Percentiles rank a stretch among this genome's conserved stretches.
Evolutionary conservation across 2,797 vertebrate genomes (phyloP).

Genomic region (Tragopan temminckii): DNA sequence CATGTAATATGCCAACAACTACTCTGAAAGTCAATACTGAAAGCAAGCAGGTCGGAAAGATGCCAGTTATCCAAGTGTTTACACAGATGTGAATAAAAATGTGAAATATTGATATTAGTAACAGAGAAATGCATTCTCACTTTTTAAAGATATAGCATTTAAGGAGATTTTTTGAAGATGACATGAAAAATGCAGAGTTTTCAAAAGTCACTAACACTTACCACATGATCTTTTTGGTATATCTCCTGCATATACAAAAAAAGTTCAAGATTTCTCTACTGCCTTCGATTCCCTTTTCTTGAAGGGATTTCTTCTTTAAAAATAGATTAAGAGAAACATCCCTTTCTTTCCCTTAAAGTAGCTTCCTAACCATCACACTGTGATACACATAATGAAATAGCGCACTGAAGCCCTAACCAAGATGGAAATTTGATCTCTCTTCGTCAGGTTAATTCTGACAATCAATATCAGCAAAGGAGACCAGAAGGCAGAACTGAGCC

Average conservation of each 20-base stretch:
- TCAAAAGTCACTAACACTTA: neutral
- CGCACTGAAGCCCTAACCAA: neutral
- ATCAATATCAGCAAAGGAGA: neutral
- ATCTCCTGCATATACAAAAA: neutral
- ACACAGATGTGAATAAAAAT: constrained; percentile 53
- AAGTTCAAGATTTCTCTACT: neutral
- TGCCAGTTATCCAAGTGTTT: constrained; percentile 24
- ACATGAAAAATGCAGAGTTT: neutral
- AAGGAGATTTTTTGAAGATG: neutral
- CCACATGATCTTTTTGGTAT: neutral
- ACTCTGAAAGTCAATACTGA: neutral
- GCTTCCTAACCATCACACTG: neutral
- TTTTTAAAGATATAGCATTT: neutral
- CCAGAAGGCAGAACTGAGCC: neutral
- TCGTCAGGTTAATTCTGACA: neutral
- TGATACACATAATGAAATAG: neutral
- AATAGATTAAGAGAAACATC: neutral
- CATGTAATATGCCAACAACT: neutral
- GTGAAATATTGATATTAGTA: neutral
- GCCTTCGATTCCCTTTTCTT: neutral
- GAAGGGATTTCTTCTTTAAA: neutral
- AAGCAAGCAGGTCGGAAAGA: constrained; percentile 8
- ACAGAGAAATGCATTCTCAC: neutral
- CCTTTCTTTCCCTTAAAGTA: neutral
- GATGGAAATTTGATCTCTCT: neutral